Evolutionary conservation across 2,888 invertebrate species (phyloP), one percentile per base, ranked within the genome.

Genomic region (Cheilosia vernalis): DNA sequence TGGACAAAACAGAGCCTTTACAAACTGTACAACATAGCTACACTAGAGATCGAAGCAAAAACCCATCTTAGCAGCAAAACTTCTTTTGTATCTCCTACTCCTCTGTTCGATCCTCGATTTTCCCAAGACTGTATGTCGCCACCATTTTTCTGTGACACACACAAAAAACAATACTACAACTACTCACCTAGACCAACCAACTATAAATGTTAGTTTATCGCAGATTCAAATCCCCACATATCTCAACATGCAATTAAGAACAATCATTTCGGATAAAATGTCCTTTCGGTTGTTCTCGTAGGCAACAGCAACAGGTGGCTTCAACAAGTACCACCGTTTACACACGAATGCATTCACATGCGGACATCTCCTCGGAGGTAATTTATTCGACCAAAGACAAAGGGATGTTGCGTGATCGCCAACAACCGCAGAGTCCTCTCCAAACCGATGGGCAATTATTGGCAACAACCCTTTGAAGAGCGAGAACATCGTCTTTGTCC

Each of bases 321-420:
- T 21, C 27, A 24, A 5, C 63, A 55, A 53, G 63, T 33, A 42
- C 44, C 55, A 44, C 60, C 47, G 58, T 58, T 76, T 49, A 42
- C 33, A 70, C 70, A 47, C 70, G 70, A 69, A 27, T 47, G 24
- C 67, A 53, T 66, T 21, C 55, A 42, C 47, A 47, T 19, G 9
- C 47, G 19, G 19, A 47, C 6, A 30, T 56, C 51, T 33, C 58
- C 58, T 40, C 24, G 27, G 24, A 58, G 60, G 85, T 81, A 81
- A 85, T 85, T 85, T 85, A 85, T 81, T 85, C 85, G n/a, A 27
- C 33, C n/a, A 74, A 72, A 81, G 76, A 85, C 85, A 85, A 85
- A 85, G 70, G 81, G 85, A 81, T 85, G 85, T 85, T 85, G 85
- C 85, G 85, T 81, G 81, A 81, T 85, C 49, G 61, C 70, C 81